Evolutionary conservation across 2,888 invertebrate species (phyloP), one percentile per base, ranked within the genome.

Genomic region (Tanypteryx hageni): DNA sequence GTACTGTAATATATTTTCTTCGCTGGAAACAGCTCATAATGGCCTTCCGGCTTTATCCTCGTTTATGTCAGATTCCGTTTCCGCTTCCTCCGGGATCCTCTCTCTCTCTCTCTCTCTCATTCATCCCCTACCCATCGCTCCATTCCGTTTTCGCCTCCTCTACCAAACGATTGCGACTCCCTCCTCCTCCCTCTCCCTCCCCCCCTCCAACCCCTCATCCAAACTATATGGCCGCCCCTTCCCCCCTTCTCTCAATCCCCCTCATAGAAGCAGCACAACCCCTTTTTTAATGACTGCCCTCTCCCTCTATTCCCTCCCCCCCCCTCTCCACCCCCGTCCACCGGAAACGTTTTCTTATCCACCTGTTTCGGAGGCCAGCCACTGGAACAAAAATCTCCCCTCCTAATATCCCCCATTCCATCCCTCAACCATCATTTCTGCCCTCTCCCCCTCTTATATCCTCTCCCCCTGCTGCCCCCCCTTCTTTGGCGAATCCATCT

Each of bases 301-400:
- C 44, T 44, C 14, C 83, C 83, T 81, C 14, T 27, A n/a, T 22
- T 27, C n/a, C 13, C 3, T 44, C 82, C 16, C 82, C 13, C 82
- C 0, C 57, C 58, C 85, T 27, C 57, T n/a, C 27, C 57, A 31
- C 31, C 86, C 89, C 89, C 86, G 11, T 68, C 89, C 68, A 89
- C 89, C 89, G 89, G 89, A 89, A 89, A 56, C 89, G 89, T 68
- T 89, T 89, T 89, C 89, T 89, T 89, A 89, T 89, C 89, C 89
- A 89, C 89, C 89, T 89, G 89, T 89, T 89, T 89, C 89, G 89
- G 86, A 89, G 44, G 61, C 89, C 89, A 89, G 89, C 89, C 89
- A 89, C 89, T 89, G 89, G 89, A 89, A 89, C 89, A 89, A 64
- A 82, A 83, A 83, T 83, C 83, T 27, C 57, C 83, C 83, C 18